Evolutionary conservation across 1,140 invertebrate species (phyloP).

Genomic region (Cherax destructor): DNA sequence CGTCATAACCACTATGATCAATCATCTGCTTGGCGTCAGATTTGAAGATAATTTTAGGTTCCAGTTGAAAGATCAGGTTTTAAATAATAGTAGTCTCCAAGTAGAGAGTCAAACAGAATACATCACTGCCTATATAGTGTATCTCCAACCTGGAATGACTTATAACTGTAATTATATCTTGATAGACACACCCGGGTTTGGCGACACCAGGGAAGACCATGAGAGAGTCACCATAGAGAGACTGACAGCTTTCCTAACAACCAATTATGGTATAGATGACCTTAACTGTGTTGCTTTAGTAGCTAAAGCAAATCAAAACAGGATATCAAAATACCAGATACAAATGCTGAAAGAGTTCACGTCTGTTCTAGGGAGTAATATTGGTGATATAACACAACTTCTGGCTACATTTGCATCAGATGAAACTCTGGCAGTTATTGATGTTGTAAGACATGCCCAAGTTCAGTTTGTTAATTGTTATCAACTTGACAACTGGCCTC

Average conservation of each 20-base stretch:
- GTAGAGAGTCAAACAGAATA: constrained; percentile 59
- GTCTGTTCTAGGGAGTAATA: constrained; percentile 40
- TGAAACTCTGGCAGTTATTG: constrained; percentile 7
- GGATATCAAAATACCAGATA: constrained; percentile 29
- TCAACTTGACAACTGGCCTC: constrained; percentile 45
- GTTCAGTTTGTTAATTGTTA: constrained; percentile 37
- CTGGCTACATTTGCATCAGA: constrained; percentile 57
- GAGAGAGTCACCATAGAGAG: not conserved
- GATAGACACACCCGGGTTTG: constrained; percentile 52
- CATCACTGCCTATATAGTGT: constrained; percentile 45
- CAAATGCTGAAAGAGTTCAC: constrained; percentile 25
- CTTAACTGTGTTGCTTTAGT: constrained; percentile 47
- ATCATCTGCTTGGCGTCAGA: constrained; percentile 25
- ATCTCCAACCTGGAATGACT: constrained; percentile 40
- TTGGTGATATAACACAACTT: constrained; percentile 41
- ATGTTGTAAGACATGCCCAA: constrained; percentile 28
- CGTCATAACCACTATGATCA: constrained; percentile 32
- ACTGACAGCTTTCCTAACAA: constrained; percentile 27
- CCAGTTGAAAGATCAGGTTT: constrained; percentile 34
- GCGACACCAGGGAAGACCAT: constrained; percentile 8
- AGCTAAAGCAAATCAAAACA: constrained; percentile 50
- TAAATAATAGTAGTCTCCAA: not conserved
- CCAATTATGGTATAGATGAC: constrained; percentile 51
- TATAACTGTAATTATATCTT: constrained; percentile 28
- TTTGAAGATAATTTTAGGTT: constrained; percentile 40